Evolutionary conservation across 2,797 vertebrate species (phyloP), one percentile per base, ranked within the genome.

Genomic region (Micromesistius poutassou): DNA sequence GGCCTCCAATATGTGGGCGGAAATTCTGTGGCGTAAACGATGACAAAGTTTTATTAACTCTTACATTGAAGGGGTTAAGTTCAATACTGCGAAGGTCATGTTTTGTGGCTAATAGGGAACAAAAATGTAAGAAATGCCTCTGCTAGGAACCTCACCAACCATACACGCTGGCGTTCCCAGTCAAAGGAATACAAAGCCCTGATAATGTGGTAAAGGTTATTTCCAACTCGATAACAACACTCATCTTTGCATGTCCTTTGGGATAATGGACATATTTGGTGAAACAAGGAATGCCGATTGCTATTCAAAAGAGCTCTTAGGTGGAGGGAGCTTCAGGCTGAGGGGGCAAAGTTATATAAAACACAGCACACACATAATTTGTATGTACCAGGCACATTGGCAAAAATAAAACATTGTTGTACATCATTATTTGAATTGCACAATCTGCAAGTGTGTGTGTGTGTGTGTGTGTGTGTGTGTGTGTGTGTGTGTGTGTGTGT

Each of bases 391-490:
- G 5, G 30, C 30, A 33, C 5, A 13, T 31, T 30, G 70, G 31
- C 30, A 71, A 19, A 33, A 71, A 71, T 71, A 13, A 71, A 31
- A 31, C 33, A 33, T 71, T 19, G 5, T 33, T 71, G 14, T 33
- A 22, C 31, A 71, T 71, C 31, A 71, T 71, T 71, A 71, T 31
- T 73, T 73, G 13, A 38, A 73, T 73, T 36, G 10, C 70, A n/a
- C n/a, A n/a, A n/a, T 71, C 70, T 73, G 71, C 46, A 55, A 6
- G 55, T 8, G 50, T 62, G 50, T 62, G 25, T 25, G n/a, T 12
- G 50, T 55, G 19, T 55, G 22, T 22, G 46, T 19, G 16, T 50
- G 46, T 50, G 46, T 50, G 46, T 50, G 46, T 50, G 46, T 50
- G 19, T 50, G 46, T n/a, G 1, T 2, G 6, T 62, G 7, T 25